phyloP scores from a whole-genome alignment of 1,140 invertebrate species.

The Megalopta genalis region DNA sequence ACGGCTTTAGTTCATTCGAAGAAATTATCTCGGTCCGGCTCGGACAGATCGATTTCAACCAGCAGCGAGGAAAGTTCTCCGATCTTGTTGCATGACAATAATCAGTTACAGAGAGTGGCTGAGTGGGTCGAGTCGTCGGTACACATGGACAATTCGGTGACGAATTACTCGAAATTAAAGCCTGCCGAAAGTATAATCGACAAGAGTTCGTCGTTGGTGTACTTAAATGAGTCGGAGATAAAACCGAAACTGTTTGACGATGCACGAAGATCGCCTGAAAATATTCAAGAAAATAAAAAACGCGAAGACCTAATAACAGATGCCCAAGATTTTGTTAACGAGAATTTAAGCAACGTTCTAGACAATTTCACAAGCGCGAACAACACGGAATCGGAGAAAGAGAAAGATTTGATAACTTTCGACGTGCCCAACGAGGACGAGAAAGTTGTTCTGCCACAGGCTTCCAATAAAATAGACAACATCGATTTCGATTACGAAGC shows the following conservation, averaged over 20 bases:
- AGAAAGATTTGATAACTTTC: constrained; percentile 73
- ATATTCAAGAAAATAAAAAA: constrained; percentile 1
- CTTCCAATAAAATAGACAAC: constrained; percentile 7
- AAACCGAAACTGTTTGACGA: constrained; percentile 34
- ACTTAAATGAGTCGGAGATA: constrained; percentile 23
- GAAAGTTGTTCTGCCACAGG: constrained; percentile 17
- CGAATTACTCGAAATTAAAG: constrained; percentile 36
- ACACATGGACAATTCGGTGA: constrained; percentile 40
- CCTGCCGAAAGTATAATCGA: constrained; percentile 11
- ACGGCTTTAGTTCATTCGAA: constrained; percentile 76
- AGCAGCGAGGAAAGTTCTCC: constrained; percentile 73
- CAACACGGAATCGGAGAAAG: constrained; percentile 30
- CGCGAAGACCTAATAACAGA: neutral
- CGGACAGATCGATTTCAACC: constrained; percentile 68
- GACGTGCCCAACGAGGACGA: constrained; percentile 58
- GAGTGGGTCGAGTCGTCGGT: constrained; percentile 83
- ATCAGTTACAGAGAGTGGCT: constrained; percentile 84
- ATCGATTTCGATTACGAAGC: constrained; percentile 63
- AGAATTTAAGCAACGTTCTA: constrained; percentile 1
- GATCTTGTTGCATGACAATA: constrained; percentile 64
- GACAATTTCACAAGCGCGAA: constrained; percentile 36
- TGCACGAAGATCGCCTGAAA: neutral
- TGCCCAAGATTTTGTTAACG: neutral
- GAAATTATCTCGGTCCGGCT: constrained; percentile 48
- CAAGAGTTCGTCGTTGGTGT: constrained; percentile 30